phyloP scores from a whole-genome alignment of 2,888 invertebrate genomes.

The Ceriagrion tenellum region DNA sequence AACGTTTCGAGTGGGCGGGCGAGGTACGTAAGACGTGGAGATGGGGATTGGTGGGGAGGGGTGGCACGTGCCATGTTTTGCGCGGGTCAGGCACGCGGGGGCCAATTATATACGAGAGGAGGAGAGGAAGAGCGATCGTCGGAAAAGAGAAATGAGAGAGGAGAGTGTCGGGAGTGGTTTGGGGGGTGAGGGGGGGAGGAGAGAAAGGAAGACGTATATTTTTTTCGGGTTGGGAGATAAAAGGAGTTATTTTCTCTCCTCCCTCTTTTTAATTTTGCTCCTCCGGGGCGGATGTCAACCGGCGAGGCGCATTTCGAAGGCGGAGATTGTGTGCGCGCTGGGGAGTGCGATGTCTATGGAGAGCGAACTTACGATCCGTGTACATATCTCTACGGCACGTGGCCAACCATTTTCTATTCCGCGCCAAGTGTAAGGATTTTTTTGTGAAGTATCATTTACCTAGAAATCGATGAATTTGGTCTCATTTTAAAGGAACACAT shows the following conservation, averaged over 20 bases:
- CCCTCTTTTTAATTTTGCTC: not conserved
- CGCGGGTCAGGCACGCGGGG: slow-evolving; percentile 12
- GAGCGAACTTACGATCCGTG: too few species aligned
- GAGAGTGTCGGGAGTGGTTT: too few species aligned
- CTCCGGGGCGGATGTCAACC: not conserved
- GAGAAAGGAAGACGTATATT: not conserved
- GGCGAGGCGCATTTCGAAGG: not conserved
- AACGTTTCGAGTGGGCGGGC: not conserved
- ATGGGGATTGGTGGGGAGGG: not conserved
- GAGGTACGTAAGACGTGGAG: not conserved
- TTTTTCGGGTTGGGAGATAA: not conserved
- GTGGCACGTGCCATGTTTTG: not conserved
- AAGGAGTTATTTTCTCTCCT: not conserved
- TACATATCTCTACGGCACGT: too few species aligned
- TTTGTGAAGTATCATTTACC: too few species aligned
- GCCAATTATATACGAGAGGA: not conserved
- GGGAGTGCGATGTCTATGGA: not conserved
- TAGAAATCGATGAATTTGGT: too few species aligned
- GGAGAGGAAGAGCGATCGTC: not conserved
- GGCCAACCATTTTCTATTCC: not conserved
- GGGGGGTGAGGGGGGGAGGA: too few species aligned
- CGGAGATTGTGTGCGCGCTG: not conserved
- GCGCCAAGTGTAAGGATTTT: not conserved
- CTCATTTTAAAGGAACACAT: too few species aligned
- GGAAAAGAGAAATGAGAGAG: not conserved